Conservation (phyloP, 2,113 vertebrate species). For the Pipa parva region DNA sequence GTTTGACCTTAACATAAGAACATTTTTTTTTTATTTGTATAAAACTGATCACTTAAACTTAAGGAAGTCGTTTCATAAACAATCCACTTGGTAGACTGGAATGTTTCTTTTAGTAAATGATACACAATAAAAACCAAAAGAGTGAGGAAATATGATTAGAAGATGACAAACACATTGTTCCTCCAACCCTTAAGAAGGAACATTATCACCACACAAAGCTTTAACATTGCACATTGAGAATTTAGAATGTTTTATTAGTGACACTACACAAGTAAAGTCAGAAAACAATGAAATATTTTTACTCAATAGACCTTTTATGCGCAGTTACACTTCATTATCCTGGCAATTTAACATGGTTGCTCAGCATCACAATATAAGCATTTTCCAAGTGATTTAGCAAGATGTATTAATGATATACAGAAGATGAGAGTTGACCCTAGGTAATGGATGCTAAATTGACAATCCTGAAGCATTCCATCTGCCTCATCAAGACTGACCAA, state of each 20-base stretch:
- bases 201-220: conserved; percentile 42
- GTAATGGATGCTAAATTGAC: conserved; percentile 65
- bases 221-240: conserved; percentile 45
- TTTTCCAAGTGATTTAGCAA: conserved; percentile 62
- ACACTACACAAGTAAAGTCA: conserved; percentile 47
- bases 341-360: conserved; percentile 52
- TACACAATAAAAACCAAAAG: conserved; percentile 49
- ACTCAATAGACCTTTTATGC: conserved; percentile 50
- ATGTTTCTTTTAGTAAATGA: conserved; percentile 48
- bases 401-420: conserved; percentile 62
- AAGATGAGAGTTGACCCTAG: conserved; percentile 65
- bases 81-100: too few species aligned
- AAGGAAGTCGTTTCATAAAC: too few species aligned
- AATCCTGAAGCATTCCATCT: conserved; percentile 60
- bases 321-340: conserved; percentile 59
- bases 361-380: conserved; percentile 46
- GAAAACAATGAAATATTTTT: conserved; percentile 51
- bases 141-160: conserved; percentile 49
- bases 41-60: too few species aligned
- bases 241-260: conserved; percentile 52
- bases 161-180: conserved; percentile 49
- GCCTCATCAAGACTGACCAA: conserved; percentile 54
- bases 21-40: too few species aligned
- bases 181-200: conserved; percentile 5
- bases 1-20: too few species aligned